Conservation (phyloP, 2,797 vertebrate species). For the Sylvilagus floridanus region DNA sequence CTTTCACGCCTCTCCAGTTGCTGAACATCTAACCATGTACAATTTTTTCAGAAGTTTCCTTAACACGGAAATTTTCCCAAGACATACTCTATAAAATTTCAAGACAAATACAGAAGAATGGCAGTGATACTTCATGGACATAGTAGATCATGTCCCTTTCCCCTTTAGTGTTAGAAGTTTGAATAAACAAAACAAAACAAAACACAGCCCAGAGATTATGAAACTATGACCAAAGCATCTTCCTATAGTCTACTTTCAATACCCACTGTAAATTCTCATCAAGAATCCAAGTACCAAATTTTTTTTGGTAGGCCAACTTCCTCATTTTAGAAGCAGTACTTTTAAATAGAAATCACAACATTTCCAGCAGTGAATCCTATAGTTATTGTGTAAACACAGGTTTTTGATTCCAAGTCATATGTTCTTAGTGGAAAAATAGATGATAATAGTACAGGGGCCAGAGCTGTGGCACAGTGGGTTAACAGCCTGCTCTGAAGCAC, state of each 20-base stretch:
- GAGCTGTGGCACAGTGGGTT: too few relatives aligned
- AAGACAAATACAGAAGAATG: background rate
- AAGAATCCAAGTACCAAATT: background rate
- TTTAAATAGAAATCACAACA: background rate
- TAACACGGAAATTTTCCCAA: background rate
- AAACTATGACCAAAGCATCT: background rate
- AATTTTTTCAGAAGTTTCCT: background rate
- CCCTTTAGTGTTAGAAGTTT: background rate
- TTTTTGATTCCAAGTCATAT: background rate
- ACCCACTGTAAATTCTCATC: background rate
- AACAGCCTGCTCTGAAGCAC: too few relatives aligned
- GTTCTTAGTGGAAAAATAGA: background rate
- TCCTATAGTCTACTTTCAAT: background rate
- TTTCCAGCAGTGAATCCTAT: background rate
- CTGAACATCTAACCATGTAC: accelerated
- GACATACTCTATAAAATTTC: background rate
- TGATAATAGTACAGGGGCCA: background rate
- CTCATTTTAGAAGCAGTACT: background rate
- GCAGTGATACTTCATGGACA: background rate
- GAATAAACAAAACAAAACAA: background rate
- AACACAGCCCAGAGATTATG: background rate
- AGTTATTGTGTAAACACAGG: background rate
- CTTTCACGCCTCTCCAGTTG: background rate
- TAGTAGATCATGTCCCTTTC: background rate
- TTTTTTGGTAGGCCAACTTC: background rate